Percentiles rank a stretch among this genome's conserved stretches.
Evolutionary conservation across 2,797 vertebrate genomes (phyloP).

Genomic region (Clangula hyemalis): DNA sequence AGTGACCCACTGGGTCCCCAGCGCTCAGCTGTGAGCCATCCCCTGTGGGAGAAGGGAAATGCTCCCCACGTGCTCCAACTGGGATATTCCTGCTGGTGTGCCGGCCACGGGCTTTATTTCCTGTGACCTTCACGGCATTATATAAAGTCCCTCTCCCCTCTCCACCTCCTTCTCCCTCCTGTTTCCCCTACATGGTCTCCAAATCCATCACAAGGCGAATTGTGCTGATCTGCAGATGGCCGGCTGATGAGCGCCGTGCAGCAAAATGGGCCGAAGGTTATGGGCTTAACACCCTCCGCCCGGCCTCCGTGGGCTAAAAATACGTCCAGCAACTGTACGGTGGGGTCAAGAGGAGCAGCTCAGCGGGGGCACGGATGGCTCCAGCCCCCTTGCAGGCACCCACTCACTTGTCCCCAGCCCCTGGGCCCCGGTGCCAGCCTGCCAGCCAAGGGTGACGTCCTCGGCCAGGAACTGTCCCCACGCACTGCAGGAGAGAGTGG

Average conservation of each 20-base stretch:
- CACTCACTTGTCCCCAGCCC: not conserved
- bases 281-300: slow-evolving; percentile 39
- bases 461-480: not conserved
- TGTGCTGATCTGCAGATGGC: slow-evolving; percentile 66
- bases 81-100: not conserved
- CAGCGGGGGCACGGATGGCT: rapidly evolving
- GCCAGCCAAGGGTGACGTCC: not conserved
- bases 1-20: not conserved
- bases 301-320: slow-evolving; percentile 60
- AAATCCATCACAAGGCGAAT: not conserved
- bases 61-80: rapidly evolving
- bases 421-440: not conserved
- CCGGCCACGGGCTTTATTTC: not conserved
- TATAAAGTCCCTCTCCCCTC: not conserved
- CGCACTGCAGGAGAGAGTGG: not conserved
- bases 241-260: not conserved
- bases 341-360: not conserved
- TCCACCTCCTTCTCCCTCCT: not conserved
- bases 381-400: not conserved
- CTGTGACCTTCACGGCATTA: slow-evolving; percentile 21
- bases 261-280: slow-evolving; percentile 61
- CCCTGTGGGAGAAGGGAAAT: not conserved
- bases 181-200: slow-evolving; percentile 48
- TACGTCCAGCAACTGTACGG: slow-evolving; percentile 24
- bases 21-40: not conserved